Evolutionary conservation across 1,140 invertebrate species (phyloP), one percentile per base, ranked within the genome.

Genomic region (Agrilus planipennis): DNA sequence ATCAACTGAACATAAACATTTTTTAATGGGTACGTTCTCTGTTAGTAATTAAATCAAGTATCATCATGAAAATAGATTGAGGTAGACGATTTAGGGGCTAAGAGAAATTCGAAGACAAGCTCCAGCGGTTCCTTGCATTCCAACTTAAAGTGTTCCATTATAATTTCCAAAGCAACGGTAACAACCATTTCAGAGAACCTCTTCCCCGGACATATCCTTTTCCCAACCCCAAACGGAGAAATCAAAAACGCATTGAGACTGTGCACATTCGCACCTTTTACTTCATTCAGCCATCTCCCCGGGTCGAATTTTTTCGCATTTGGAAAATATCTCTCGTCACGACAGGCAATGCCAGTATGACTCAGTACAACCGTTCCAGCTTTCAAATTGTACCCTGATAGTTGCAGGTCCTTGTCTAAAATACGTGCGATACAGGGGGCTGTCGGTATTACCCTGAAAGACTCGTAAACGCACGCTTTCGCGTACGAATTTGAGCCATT

Each of bases 181-280:
- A 89, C 63, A 41, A 81, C 78, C 39, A 85, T 72, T 50, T 89
- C 82, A 2, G 86, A 77, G 50, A 86, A 87, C 38, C 83, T 64
- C 61, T 86, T 84, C 14, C 84, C 85, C 0, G 84, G 84, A 61
- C 84, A 89, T 58, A 83, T 81, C 34, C 84, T 65, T 28, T 73
- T 68, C 0, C 92, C 92, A 38, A 77, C 72, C 1, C 92, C 92
- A 65, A 95, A 97, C 0, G 91, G 87, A 2, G 84, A 75, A 1
- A 91, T 74, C 12, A 90, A 62, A 19, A 68, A 71, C 3, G 74
- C 65, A 0, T 73, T 67, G 44, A 60, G 59, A 2, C 60, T 58
- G 17, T 67, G 56, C 4, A 60, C 60, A 5, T 61, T 53, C 9
- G 61, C 50, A 19, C 60, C 54, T 42, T 59, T 61, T n/a, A 60